Evolutionary conservation across 2,113 vertebrate species (phyloP), one percentile per base, ranked within the genome.

Genomic region (Caranx ignobilis): DNA sequence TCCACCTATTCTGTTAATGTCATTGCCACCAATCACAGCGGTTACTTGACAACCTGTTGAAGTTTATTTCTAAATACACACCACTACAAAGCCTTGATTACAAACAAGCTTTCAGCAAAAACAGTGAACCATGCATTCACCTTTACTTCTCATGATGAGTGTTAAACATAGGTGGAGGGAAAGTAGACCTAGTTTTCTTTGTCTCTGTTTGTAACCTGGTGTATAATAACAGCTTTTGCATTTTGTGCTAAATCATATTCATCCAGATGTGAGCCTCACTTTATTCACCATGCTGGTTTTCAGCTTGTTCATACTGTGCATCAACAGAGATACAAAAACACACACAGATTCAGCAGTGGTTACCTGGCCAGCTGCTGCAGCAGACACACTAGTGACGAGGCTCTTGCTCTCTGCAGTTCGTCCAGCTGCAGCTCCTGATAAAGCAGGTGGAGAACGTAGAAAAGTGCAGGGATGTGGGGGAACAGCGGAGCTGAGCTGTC

Each of bases 371-470:
- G 89, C 68, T 99, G 98, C 81, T 99, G 95, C 13, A 99, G 96
- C 74, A 99, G 95, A 26, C 96, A 94, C 54, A 98, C 95, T 13
- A 99, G 96, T 0, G 96, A 96, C 6, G 94, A 95, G 52, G 97
- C 94, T 35, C 95, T 96, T 31, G 96, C 96, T 79, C 96, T 94
- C 95, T 98, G 97, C 4, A 99, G 93, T 77, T 96, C 96, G 6
- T 99, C 97, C 86, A 99, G 93, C 78, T 98, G 97, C 63, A 99
- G 94, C 74, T 99, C 98, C 88, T 99, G 97, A 0, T 99, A 99
- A 54, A 98, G 94, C 77, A 99, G 94, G 82, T 99, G 98, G 76
- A 99, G 96, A 19, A 98, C 97, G 83, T 96, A 97, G 93, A 99
- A 99, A 63, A 99, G 95, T 13, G 96, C 95, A 39, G 98, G 98